These are phyloP conservation scores for Conomelus anceps DNA, from an alignment of 2,888 invertebrate species.

Conservation along the genomic window DNA sequence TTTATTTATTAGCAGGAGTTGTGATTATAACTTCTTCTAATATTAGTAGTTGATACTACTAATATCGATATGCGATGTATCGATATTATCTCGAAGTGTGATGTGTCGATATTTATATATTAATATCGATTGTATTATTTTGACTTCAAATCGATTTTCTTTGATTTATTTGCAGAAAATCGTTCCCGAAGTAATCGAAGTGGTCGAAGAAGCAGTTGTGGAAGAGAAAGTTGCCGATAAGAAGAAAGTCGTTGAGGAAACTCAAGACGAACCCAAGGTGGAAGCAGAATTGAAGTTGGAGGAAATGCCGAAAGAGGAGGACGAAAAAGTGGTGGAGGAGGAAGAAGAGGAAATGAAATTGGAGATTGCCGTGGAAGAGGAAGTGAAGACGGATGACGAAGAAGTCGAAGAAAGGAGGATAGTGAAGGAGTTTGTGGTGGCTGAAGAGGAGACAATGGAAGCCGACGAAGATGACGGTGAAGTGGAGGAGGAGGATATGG, in stretches of 20 bases:
- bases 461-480: constrained; percentile 46
- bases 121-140: background rate
- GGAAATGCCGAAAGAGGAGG: background rate
- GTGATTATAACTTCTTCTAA: too few relatives aligned
- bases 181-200: background rate
- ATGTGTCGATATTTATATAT: background rate
- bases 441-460: constrained; percentile 33
- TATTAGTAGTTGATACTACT: too few relatives aligned
- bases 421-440: constrained; percentile 37
- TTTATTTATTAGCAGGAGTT: too few relatives aligned
- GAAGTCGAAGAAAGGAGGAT: constrained; percentile 34
- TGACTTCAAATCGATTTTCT: background rate
- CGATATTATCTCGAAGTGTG: background rate
- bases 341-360: constrained; percentile 19
- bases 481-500: constrained; percentile 37
- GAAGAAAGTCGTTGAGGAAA: constrained; percentile 10
- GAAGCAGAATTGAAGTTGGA: background rate
- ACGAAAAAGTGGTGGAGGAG: constrained; percentile 18
- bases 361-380: constrained; percentile 34
- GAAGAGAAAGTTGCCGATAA: constrained; percentile 10
- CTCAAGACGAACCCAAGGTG: background rate
- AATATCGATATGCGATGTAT: too few relatives aligned
- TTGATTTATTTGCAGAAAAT: background rate
- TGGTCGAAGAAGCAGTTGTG: background rate
- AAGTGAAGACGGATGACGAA: constrained; percentile 34